Evolutionary conservation across 2,113 vertebrate genomes (phyloP), one percentile per base, ranked within the genome.

Genomic region (Larimichthys polyactis): DNA sequence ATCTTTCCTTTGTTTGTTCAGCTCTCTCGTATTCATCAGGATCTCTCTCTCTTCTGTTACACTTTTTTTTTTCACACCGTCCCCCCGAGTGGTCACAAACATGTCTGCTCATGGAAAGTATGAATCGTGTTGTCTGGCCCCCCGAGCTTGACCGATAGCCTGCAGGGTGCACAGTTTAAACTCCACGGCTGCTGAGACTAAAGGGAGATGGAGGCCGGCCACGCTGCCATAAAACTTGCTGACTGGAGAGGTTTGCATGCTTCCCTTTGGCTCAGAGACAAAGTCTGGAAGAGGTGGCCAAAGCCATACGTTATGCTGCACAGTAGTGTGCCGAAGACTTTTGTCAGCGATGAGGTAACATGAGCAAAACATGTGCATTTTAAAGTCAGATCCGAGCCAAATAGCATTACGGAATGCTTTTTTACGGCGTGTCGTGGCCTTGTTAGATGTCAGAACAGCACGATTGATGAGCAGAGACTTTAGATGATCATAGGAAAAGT

Each of bases 91-190:
- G 91, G 91, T 93, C 93, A 91, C 94, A 93, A 94, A 94, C 89
- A 87, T 73, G 86, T 96, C 95, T 95, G 92, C 94, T 97, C 91
- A 95, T 95, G 96, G 97, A 97, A 97, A 96, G 84, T 88, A 66
- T 92, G 81, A 91, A 82, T 65, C 20, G 52, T 9, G 24, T 10
- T 24, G 29, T 71, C 75, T 90, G 85, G 90, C 84, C 43, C 5
- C 1, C 27, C 1, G 36, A 85, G 79, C 72, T 70, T 64, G 36
- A 75, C 71, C 71, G 66, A 54, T 76, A 76, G 75, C 59, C 82
- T 63, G 60, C 70, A 75, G 67, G 74, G 64, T 52, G 75, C 81
- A 54, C 58, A 4, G 19, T 68, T 17, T n/a, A 11, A 67, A 40
- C 22, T 68, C 63, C 49, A 29, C 63, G 40, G 43, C 75, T 79